phyloP scores from a whole-genome alignment of 2,113 vertebrate genomes.

The Notarius quadriscutis region DNA sequence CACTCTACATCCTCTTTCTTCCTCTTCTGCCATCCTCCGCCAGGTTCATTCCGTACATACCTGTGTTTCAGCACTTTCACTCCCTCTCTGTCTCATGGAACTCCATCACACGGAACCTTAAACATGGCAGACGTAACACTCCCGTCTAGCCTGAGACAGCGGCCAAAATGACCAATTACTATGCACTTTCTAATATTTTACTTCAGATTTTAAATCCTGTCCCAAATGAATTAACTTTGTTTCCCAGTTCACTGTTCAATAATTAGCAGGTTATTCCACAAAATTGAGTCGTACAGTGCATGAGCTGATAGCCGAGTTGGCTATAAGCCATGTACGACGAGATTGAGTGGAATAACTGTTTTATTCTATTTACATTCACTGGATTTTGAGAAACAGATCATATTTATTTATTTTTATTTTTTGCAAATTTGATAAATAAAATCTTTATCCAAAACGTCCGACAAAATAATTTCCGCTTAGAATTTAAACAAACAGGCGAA shows the following conservation, averaged over 20 bases:
- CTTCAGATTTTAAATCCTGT: not conserved
- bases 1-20: constrained; percentile 57
- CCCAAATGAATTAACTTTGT: not conserved
- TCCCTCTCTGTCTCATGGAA: constrained; percentile 29
- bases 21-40: constrained; percentile 46
- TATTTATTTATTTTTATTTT: too few relatives aligned
- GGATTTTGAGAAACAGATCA: too few relatives aligned
- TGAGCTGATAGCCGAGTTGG: too few relatives aligned
- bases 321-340: too few relatives aligned
- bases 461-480: too few relatives aligned
- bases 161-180: constrained; percentile 8
- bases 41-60: constrained; percentile 55
- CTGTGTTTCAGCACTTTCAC: constrained; percentile 51
- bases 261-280: not conserved
- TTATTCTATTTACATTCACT: too few relatives aligned
- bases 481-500: too few relatives aligned
- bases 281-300: too few relatives aligned
- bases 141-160: not conserved
- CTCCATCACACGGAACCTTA: constrained; percentile 44
- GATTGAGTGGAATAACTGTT: too few relatives aligned
- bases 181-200: not conserved
- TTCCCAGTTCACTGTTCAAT: not conserved
- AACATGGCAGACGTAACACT: constrained; percentile 10
- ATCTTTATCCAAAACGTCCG: too few relatives aligned
- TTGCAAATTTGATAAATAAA: too few relatives aligned